phyloP scores from a whole-genome alignment of 2,797 vertebrate species.

The Platalea minor region DNA sequence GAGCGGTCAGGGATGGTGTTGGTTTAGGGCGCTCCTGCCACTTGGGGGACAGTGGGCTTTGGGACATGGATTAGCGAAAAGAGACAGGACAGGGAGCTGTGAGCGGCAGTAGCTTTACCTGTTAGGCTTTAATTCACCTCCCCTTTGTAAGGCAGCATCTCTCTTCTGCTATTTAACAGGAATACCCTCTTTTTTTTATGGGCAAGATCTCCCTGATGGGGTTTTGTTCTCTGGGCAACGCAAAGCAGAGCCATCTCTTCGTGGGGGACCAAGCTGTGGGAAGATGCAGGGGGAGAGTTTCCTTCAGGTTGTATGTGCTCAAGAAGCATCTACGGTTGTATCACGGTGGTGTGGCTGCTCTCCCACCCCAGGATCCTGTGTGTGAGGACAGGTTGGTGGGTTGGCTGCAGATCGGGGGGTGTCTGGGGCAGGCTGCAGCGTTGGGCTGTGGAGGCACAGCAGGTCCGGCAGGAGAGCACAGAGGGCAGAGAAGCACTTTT shows the following conservation, averaged over 20 bases:
- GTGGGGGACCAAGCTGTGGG: too few species aligned
- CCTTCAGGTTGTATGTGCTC: not conserved
- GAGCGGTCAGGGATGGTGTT: not conserved
- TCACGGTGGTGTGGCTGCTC: not conserved
- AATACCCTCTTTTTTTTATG: not conserved
- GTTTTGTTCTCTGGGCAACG: not conserved
- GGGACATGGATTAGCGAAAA: not conserved
- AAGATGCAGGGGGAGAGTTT: not conserved
- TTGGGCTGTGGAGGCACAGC: not conserved
- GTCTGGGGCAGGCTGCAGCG: rapidly evolving
- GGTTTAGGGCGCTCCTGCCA: not conserved
- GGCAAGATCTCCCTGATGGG: not conserved
- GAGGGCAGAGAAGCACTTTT: not conserved
- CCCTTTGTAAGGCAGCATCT: not conserved
- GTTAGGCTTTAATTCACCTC: not conserved
- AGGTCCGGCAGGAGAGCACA: rapidly evolving
- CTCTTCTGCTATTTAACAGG: not conserved
- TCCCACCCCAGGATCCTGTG: not conserved
- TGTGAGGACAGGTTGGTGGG: not conserved
- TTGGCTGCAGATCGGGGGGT: not conserved
- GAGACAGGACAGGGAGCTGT: not conserved
- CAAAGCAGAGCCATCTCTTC: not conserved
- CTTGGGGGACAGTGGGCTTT: not conserved
- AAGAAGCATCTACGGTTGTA: not conserved
- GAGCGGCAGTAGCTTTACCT: not conserved